Conservation (phyloP, 2,888 invertebrate species). For the Rhaphigaster nebulosa region DNA sequence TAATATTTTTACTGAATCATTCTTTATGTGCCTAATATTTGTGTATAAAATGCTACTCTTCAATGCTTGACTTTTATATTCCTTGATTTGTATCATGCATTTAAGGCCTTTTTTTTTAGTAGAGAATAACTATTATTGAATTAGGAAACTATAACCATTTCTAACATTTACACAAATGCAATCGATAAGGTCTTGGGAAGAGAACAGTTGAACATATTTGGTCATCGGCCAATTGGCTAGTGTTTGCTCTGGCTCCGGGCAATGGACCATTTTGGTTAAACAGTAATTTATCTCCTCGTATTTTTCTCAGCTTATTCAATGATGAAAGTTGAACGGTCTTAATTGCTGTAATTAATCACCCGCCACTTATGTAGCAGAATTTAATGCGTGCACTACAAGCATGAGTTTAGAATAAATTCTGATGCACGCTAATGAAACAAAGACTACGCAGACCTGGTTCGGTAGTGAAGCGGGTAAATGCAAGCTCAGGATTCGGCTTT, state of each 20-base stretch:
- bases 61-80: too few relatives aligned
- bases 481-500: too few relatives aligned
- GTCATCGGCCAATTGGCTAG: conserved; percentile 31
- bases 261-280: conserved; percentile 30
- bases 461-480: too few relatives aligned
- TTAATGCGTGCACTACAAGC: too few relatives aligned
- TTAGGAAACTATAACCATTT: neutral
- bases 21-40: too few relatives aligned
- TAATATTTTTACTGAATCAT: too few relatives aligned
- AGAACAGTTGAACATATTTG: conserved; percentile 8
- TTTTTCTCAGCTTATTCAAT: conserved; percentile 6
- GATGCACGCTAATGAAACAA: too few relatives aligned
- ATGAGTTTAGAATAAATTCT: too few relatives aligned
- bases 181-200: neutral
- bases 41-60: too few relatives aligned
- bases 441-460: too few relatives aligned
- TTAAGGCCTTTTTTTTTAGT: too few relatives aligned
- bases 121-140: neutral
- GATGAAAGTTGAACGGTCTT: neutral
- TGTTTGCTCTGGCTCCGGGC: neutral
- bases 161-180: neutral
- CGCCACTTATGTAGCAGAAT: neutral
- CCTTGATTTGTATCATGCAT: too few relatives aligned
- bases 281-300: neutral
- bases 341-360: neutral